Conservation (phyloP, 2,113 vertebrate genomes). For the Taurulus bubalis region DNA sequence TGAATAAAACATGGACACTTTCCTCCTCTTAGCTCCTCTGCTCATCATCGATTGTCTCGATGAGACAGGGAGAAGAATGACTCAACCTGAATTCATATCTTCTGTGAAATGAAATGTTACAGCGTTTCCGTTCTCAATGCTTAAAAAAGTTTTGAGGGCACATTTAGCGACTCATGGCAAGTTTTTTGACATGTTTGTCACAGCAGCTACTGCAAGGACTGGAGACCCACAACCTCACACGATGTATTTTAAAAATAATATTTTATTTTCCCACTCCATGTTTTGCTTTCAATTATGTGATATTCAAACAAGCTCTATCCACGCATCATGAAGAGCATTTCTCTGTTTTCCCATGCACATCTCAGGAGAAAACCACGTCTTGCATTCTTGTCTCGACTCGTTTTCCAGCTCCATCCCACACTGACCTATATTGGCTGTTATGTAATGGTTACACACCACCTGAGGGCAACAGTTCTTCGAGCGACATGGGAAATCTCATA, state of each 20-base stretch:
- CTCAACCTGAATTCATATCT: conserved; percentile 26
- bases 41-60: conserved; percentile 43
- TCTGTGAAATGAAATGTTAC: conserved; percentile 21
- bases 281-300: conserved; percentile 41
- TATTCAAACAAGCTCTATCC: conserved; percentile 26
- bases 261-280: not conserved
- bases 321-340: conserved; percentile 32
- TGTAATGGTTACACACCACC: conserved; percentile 59
- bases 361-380: conserved; percentile 52
- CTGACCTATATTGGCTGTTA: conserved; percentile 63
- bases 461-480: conserved; percentile 58
- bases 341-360: conserved; percentile 39
- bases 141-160: conserved; percentile 15
- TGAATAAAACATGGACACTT: conserved; percentile 68
- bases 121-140: not conserved
- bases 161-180: not conserved
- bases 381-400: conserved; percentile 50
- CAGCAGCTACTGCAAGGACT: conserved; percentile 9
- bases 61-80: conserved; percentile 14
- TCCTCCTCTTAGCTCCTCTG: conserved; percentile 30
- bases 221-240: not conserved
- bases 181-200: conserved; percentile 12
- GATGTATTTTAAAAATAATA: not conserved
- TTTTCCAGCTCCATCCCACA: conserved; percentile 60
- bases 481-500: conserved; percentile 61